Conservation (phyloP, 1,140 invertebrate genomes). For the Drosophila arizonae region DNA sequence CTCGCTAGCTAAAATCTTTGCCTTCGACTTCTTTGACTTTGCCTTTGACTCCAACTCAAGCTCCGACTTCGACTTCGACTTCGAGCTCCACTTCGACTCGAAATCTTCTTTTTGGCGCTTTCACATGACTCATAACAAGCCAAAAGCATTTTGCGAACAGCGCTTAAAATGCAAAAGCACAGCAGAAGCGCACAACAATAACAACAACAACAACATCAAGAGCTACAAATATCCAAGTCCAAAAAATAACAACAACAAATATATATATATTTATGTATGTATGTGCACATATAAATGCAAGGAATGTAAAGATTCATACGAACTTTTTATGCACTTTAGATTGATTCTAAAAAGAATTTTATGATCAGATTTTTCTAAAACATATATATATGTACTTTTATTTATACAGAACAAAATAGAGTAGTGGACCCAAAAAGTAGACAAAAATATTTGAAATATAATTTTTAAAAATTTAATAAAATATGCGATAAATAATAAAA, state of each 20-base stretch:
- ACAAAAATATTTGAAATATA: too few relatives aligned
- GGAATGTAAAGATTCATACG: neutral
- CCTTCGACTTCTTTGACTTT: conserved; percentile 35
- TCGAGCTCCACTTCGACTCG: conserved; percentile 5
- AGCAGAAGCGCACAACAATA: conserved; percentile 37
- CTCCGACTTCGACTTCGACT: conserved; percentile 19
- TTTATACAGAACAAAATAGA: too few relatives aligned
- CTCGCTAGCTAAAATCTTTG: conserved; percentile 26
- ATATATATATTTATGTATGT: neutral
- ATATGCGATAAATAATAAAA: too few relatives aligned
- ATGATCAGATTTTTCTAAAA: too few relatives aligned
- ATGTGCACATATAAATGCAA: neutral
- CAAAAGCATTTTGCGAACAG: conserved; percentile 63
- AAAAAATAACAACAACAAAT: conserved; percentile 27
- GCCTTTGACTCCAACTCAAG: conserved; percentile 7
- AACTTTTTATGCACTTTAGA: too few relatives aligned
- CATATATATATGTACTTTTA: too few relatives aligned
- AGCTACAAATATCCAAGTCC: conserved; percentile 44
- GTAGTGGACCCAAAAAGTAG: too few relatives aligned
- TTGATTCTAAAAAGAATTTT: too few relatives aligned
- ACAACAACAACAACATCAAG: conserved; percentile 26
- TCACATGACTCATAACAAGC: conserved; percentile 78
- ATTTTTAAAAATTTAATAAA: too few relatives aligned
- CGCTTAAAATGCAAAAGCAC: conserved; percentile 64
- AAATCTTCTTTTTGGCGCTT: conserved; percentile 58